Base-by-base conservation (phyloP, 2,888 invertebrate genomes). In the Willowsia nigromaculata region DNA sequence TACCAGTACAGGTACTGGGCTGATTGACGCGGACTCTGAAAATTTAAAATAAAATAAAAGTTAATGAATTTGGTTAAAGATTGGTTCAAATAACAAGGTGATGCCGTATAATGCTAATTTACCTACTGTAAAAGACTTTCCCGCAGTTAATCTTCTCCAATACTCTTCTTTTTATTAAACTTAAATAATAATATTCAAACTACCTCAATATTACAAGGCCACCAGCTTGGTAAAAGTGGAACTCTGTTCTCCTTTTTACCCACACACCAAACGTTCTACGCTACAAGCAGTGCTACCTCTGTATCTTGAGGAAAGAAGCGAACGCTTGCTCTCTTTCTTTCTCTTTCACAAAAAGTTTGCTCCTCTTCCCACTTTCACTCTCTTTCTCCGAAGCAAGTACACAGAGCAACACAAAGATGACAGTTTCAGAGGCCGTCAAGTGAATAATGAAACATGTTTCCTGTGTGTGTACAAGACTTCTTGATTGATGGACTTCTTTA, bases 1-100 rank as follows among this genome's bases (percentile, higher is more conserved):
- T 97, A 98, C 98, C 98, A 98, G 95, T 98, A 98, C 94, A 98
- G 97, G 95, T 97, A 98, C 94, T 97, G 97, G 92, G 98, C 98
- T 93, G 97, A 87, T 80, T 89, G 85, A 27, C 91, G 91, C 13
- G 98, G 98, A 94, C 97, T 97, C 97, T 97, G 95, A 3, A 95
- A 95, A 93, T 0, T n/a, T n/a, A 68, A 40, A 68, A 68, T 5
- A 18, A 53, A 18, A 53, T 18, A 15, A 53, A 6, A 7, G 7
- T 65, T 65, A 65, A n/a, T n/a, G n/a, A n/a, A n/a, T n/a, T n/a
- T n/a, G n/a, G n/a, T n/a, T n/a, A n/a, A n/a, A n/a, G n/a, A n/a
- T n/a, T n/a, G n/a, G n/a, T n/a, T n/a, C n/a, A n/a, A n/a, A n/a
- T n/a, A n/a, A n/a, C n/a, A n/a, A n/a, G n/a, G n/a, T n/a, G n/a